These are phyloP conservation scores for Cacatua alba DNA, from an alignment of 2,113 vertebrate genomes.

Conservation along the genomic window DNA sequence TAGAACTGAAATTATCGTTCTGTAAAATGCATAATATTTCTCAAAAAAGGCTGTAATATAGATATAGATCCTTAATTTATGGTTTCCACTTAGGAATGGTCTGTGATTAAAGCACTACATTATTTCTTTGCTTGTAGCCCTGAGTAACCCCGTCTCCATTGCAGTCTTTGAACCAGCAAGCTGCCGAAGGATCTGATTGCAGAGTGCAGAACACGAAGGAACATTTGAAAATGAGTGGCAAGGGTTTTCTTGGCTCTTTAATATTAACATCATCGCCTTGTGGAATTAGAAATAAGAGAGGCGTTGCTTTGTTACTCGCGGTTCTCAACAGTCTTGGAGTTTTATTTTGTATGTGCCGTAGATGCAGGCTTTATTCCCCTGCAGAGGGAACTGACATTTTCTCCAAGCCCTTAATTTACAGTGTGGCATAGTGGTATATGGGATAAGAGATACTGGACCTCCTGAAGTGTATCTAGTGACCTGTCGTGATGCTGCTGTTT, in stretches of 20 bases:
- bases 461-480: not conserved
- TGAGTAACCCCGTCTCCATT: not conserved
- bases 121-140: not conserved
- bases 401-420: not conserved
- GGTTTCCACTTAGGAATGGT: not conserved
- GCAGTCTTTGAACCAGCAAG: not conserved
- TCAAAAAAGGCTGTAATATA: not conserved
- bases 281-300: constrained; percentile 1
- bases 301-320: not conserved
- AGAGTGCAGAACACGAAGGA: not conserved
- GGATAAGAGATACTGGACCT: not conserved
- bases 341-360: not conserved
- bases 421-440: not conserved
- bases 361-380: not conserved
- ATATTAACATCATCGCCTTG: not conserved
- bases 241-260: constrained; percentile 8
- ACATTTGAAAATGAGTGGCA: not conserved
- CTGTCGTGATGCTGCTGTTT: not conserved
- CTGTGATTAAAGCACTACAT: not conserved
- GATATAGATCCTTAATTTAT: not conserved
- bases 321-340: not conserved
- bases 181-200: not conserved
- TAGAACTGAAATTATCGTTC: not conserved
- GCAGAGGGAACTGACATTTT: not conserved
- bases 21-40: not conserved